These are phyloP conservation scores for Ptychobarbus kaznakovi DNA, from an alignment of 2,797 vertebrate species.

Conservation along the genomic window DNA sequence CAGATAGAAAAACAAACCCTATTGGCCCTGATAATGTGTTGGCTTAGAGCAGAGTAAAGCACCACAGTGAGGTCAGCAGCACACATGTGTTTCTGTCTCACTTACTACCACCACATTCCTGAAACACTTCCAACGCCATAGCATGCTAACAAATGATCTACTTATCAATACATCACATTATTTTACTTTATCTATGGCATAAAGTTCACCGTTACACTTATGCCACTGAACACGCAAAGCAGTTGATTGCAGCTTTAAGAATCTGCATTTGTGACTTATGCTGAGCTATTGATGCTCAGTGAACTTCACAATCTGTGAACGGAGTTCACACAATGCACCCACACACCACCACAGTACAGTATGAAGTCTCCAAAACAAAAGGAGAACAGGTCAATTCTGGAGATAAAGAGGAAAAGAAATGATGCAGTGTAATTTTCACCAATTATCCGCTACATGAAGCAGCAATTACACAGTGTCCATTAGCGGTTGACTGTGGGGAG, in stretches of 20 bases:
- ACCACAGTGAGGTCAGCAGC: constrained; percentile 40
- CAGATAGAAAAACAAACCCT: constrained; percentile 44
- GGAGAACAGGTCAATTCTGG: constrained; percentile 50
- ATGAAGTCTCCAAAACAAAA: constrained; percentile 6
- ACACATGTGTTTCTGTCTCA: constrained; percentile 40
- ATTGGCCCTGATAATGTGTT: constrained; percentile 40
- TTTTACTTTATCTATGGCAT: background rate
- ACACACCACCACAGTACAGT: constrained; percentile 9
- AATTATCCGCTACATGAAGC: constrained; percentile 91
- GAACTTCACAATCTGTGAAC: background rate
- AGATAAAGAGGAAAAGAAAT: constrained; percentile 57
- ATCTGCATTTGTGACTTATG: background rate
- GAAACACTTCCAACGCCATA: background rate
- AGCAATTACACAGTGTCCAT: constrained; percentile 84
- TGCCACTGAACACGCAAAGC: background rate
- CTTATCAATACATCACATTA: background rate
- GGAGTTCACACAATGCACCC: background rate
- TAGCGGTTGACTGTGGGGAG: constrained; percentile 70
- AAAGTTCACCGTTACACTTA: background rate
- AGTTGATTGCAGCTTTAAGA: background rate
- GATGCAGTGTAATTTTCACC: constrained; percentile 92
- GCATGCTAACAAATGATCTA: background rate
- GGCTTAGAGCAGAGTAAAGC: constrained; percentile 47
- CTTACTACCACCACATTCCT: constrained; percentile 6
- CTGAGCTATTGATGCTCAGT: too few species aligned